Base-by-base conservation (phyloP, 2,888 invertebrate genomes). In the Prostheceraeus crozeri region DNA sequence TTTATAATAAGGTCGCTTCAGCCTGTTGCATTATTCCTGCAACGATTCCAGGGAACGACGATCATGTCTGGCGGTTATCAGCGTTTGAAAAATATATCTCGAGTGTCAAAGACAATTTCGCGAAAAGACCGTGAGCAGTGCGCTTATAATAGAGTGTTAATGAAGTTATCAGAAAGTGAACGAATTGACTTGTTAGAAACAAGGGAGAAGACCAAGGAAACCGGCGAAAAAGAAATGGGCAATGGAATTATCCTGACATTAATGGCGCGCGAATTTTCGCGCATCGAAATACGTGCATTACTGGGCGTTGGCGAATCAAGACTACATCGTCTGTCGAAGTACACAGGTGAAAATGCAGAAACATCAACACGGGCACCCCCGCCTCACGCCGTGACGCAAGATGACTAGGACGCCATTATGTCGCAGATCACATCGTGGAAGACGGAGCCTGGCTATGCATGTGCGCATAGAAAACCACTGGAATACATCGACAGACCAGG, bases 381-480 rank as follows among this genome's bases (percentile, higher is more conserved):
- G 27, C 27, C 48, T 48, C 23, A 48, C 27, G 48, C 48, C 27
- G 48, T 48, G 23, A 48, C 48, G 23, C 14, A 48, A 48, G 27
- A 28, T 48, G 48, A 48, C 48, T 25, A 48, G 11, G 48, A 48
- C 27, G 48, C 48, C 23, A 48, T 48, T 48, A 25, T 48, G 48
- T 23, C 48, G 23, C 48, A 48, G 4, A 48, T 48, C 23, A 48
- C 23, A 23, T 48, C 48, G 27, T 48, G 14, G 48, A 48, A 48
- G 23, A 28, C 27, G 23, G 23, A 48, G 27, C 48, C 48, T 28
- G 23, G 48, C 23, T 48, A 48, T 48, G 48, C 48, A 48, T 48
- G 48, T 48, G 48, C 48, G 23, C 48, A 48, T 28, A n/a, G 48
- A 23, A 48, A 48, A 48, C 48, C 48, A 48, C 19, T 40, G 23